Evolutionary conservation across 2,888 invertebrate species (phyloP).

Genomic region (Drosophila macrospina): DNA sequence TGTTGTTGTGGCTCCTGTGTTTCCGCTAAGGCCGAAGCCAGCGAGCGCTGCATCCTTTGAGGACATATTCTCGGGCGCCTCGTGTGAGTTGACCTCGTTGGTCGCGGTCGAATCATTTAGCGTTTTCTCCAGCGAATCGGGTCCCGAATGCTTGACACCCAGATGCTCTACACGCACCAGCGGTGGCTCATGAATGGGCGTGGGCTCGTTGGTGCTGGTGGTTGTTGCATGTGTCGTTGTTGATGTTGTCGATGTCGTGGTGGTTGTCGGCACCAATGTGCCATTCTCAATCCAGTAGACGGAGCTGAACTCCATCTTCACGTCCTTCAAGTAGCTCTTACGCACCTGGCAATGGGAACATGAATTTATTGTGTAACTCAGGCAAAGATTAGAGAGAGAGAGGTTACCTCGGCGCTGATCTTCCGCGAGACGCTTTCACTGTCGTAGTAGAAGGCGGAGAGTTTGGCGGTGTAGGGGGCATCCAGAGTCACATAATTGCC

Average conservation of each 20-base stretch:
- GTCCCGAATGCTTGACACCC: slow-evolving; percentile 78
- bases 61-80: slow-evolving; percentile 83
- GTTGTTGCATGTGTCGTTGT: slow-evolving; percentile 87
- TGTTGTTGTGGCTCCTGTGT: slow-evolving; percentile 35
- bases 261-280: slow-evolving; percentile 91
- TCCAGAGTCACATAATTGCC: slow-evolving; percentile 91
- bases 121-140: slow-evolving; percentile 80
- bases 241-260: slow-evolving; percentile 88
- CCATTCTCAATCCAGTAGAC: slow-evolving; percentile 92
- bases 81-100: slow-evolving; percentile 74
- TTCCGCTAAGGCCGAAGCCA: slow-evolving; percentile 58
- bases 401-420: slow-evolving; percentile 82
- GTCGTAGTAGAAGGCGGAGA: slow-evolving; percentile 87
- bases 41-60: slow-evolving; percentile 75
- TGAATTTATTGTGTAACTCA: background rate
- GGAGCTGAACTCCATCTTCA: slow-evolving; percentile 90
- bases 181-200: slow-evolving; percentile 85
- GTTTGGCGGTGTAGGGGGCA: slow-evolving; percentile 90
- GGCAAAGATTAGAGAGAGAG: too few relatives aligned
- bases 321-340: slow-evolving; percentile 89
- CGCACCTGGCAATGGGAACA: slow-evolving; percentile 74
- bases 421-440: slow-evolving; percentile 82
- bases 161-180: slow-evolving; percentile 81
- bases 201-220: slow-evolving; percentile 86
- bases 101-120: slow-evolving; percentile 73